Base-by-base conservation (phyloP, 2,888 invertebrate genomes). In the Nomada lathburiana region DNA sequence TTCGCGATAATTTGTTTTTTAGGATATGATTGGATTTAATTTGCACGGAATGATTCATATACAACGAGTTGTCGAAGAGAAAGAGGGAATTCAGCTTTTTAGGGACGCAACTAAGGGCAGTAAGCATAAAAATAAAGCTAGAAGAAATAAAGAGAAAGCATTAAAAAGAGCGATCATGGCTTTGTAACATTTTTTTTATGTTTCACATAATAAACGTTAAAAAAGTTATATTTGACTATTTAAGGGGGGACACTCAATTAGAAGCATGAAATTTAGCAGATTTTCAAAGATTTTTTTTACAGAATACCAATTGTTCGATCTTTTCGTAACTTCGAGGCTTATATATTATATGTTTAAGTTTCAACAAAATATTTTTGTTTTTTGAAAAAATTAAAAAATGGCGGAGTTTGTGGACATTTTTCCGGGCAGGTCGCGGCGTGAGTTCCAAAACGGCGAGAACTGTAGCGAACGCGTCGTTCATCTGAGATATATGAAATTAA, bases 21-120 rank as follows among this genome's bases (percentile, higher is more conserved):
- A 98, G 96, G 97, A 98, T 93, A 95, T 96, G 90, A 95, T 98
- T 64, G 98, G 98, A 5, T 97, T 96, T 93, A 99, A 99, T 94
- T 94, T 97, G 84, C 97, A 98, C 92, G 98, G 97, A 0, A 94
- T 99, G 90, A 95, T 96, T 79, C 96, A 97, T 94, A 92, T 98
- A 69, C 97, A 97, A 90, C 95, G 96, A 72, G 96, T 97, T 84
- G 95, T 97, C 16, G 98, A 98, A 94, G 96, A 96, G 85, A 95
- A 95, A 1, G 96, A 97, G 87, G 96, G 96, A 70, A 95, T 98
- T 36, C 96, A 96, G 89, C 94, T 98, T 86, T 98, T 98, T 94
- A 95, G 95, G 77, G 98, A 98, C 89, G 97, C 97, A 0, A 96
- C 96, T 0, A 94, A 95, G 69, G 95, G 95, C 73, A 95, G 95